Evolutionary conservation across 2,888 invertebrate genomes (phyloP).

Genomic region (Apantesis nais): DNA sequence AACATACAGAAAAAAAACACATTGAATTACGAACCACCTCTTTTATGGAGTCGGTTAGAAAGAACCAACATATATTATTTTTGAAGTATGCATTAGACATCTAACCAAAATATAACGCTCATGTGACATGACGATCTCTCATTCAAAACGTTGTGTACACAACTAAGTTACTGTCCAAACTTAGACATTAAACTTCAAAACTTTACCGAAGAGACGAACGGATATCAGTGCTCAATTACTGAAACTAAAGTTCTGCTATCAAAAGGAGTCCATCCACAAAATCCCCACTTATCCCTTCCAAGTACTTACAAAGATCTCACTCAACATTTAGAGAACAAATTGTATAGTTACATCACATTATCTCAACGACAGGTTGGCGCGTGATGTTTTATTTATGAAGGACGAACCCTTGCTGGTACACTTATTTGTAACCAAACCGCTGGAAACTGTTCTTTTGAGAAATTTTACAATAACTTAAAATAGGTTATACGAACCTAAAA

Average conservation of each 20-base stretch:
- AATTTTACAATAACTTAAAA: neutral
- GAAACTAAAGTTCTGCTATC: constrained; percentile 1
- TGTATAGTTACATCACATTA: constrained; percentile 21
- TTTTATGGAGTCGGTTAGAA: too few relatives aligned
- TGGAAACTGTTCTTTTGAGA: neutral
- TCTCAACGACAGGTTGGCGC: constrained; percentile 28
- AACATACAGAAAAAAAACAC: too few relatives aligned
- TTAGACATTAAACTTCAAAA: neutral
- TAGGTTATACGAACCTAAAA: neutral
- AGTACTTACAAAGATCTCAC: constrained; percentile 8
- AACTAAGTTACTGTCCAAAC: neutral
- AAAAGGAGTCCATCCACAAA: constrained; percentile 4
- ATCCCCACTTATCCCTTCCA: constrained; percentile 14
- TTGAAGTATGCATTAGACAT: neutral
- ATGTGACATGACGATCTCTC: neutral
- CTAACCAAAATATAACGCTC: neutral
- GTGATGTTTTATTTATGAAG: constrained; percentile 39
- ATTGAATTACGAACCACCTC: too few relatives aligned
- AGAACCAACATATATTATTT: too few relatives aligned
- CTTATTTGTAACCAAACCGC: neutral
- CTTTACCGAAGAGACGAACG: neutral
- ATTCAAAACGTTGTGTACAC: neutral
- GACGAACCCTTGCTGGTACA: neutral
- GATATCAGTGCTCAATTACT: constrained; percentile 2
- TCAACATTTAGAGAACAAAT: constrained; percentile 18